phyloP scores from a whole-genome alignment of 2,797 vertebrate species.

The Enteromius unitaeniatus region DNA sequence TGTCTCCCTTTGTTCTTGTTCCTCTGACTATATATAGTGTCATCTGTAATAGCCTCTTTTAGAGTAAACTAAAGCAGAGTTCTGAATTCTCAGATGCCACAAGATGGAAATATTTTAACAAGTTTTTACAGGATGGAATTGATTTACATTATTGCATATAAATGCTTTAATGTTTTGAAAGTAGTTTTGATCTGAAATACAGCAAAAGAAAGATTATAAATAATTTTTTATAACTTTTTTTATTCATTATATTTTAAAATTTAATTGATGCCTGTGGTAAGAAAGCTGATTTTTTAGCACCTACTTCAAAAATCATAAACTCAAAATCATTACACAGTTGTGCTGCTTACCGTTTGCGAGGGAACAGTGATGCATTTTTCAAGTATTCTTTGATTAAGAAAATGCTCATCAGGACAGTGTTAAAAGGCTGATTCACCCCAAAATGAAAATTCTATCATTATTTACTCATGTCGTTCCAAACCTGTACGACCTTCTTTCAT shows the following conservation, averaged over 20 bases:
- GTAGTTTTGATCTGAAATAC: not conserved
- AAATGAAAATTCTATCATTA: no score
- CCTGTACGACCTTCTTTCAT: no score
- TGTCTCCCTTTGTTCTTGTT: conserved; percentile 49
- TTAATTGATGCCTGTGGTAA: not conserved
- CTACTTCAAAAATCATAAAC: not conserved
- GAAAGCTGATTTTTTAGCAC: not conserved
- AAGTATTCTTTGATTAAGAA: not conserved
- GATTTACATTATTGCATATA: not conserved
- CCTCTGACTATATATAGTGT: conserved; percentile 3
- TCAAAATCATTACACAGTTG: not conserved
- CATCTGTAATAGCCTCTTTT: conserved; percentile 21
- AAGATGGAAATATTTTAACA: not conserved
- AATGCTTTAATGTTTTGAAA: not conserved
- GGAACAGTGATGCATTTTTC: not conserved
- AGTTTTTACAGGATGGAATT: not conserved
- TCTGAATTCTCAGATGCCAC: not conserved
- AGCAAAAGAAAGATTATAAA: not conserved
- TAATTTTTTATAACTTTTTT: not conserved
- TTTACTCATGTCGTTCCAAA: no score
- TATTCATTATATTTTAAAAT: not conserved
- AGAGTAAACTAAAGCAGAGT: conserved; percentile 4
- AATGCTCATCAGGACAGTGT: no score
- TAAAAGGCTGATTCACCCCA: no score
- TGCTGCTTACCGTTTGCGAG: not conserved